Conservation (phyloP, 2,113 vertebrate species). For the Pycnonotus jocosus region DNA sequence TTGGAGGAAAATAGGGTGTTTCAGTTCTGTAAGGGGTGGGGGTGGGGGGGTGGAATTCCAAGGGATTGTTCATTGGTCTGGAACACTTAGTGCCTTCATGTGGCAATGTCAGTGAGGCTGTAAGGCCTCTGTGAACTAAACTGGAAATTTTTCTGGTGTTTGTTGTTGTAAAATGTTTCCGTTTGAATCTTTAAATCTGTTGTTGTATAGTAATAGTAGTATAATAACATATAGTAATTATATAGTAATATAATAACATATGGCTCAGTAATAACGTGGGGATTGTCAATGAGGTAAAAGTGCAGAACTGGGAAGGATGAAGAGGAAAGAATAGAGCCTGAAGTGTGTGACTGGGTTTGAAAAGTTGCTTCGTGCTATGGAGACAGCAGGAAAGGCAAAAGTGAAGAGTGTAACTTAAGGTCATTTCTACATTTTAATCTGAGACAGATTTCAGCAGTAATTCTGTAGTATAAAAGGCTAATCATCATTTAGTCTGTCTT, state of each 20-base stretch:
- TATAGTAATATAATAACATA: background rate
- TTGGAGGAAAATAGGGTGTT: background rate
- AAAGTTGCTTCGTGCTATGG: background rate
- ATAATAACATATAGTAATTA: background rate
- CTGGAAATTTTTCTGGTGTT: background rate
- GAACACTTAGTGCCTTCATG: background rate
- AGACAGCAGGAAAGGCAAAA: background rate
- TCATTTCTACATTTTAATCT: background rate
- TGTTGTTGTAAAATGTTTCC: background rate
- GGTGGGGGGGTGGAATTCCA: background rate
- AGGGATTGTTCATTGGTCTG: rapidly evolving
- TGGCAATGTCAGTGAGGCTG: background rate
- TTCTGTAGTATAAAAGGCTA: background rate
- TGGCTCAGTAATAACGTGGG: background rate
- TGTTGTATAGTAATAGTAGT: background rate
- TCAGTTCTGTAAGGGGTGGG: background rate
- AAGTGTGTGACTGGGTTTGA: background rate
- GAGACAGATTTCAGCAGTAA: background rate
- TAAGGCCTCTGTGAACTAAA: background rate
- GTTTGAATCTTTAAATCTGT: background rate
- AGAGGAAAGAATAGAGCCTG: background rate
- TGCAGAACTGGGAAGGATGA: background rate
- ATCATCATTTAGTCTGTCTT: background rate
- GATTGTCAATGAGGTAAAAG: background rate
- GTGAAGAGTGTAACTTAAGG: background rate